These are phyloP conservation scores for Muscicapa striata DNA, from an alignment of 2,797 vertebrate species.

Conservation along the genomic window DNA sequence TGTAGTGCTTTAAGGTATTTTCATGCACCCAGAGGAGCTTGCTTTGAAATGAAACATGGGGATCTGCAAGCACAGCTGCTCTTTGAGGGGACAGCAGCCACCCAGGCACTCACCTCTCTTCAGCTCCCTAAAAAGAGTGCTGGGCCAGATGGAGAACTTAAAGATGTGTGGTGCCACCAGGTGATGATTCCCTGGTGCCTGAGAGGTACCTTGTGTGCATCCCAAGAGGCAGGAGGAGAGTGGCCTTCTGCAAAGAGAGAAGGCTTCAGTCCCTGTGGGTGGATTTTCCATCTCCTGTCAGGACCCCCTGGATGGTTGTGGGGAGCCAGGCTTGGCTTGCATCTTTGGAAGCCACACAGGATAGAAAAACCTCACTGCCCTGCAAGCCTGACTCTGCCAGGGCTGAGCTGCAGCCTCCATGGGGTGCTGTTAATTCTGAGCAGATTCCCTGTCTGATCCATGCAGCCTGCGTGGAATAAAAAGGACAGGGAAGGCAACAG, in stretches of 20 bases:
- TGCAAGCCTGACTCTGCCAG: not conserved
- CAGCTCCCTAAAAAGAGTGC: not conserved
- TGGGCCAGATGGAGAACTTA: not conserved
- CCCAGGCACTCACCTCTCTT: fast-evolving
- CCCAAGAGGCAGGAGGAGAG: not conserved
- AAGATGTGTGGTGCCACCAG: not conserved
- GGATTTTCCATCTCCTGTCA: not conserved
- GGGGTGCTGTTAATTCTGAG: constrained; percentile 11
- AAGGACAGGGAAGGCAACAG: constrained; percentile 3
- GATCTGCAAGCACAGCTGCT: not conserved
- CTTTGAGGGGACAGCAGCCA: not conserved
- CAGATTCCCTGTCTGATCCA: not conserved
- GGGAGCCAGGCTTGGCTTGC: not conserved
- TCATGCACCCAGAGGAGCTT: not conserved
- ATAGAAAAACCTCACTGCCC: not conserved
- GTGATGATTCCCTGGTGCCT: not conserved
- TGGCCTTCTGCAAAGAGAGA: not conserved
- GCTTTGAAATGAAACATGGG: not conserved
- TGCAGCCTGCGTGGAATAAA: not conserved
- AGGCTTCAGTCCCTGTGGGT: not conserved
- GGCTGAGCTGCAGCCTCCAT: not conserved
- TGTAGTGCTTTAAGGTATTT: not conserved
- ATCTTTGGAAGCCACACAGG: not conserved
- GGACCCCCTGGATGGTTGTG: not conserved
- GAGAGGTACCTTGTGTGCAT: not conserved